Evolutionary conservation across 2,797 vertebrate species (phyloP).

Genomic region (Cetoscarus ocellatus): DNA sequence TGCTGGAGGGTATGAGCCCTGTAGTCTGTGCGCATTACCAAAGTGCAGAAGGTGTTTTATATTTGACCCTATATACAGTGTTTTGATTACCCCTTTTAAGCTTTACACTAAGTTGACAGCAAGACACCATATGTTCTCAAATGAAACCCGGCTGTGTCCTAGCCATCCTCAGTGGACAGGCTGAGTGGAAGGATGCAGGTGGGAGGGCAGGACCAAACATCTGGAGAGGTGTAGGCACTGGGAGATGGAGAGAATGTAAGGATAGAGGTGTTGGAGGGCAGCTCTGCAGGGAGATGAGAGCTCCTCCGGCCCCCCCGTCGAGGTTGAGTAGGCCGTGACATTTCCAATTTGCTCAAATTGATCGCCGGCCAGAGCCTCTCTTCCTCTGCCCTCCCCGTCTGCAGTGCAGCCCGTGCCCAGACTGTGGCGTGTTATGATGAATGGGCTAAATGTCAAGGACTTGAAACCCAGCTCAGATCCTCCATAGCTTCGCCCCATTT

Average conservation of each 20-base stretch:
- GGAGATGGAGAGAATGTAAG: slow-evolving; percentile 53
- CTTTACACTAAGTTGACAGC: not conserved
- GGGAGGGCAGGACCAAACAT: slow-evolving; percentile 66
- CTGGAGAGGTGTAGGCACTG: slow-evolving; percentile 66
- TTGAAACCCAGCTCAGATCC: slow-evolving; percentile 77
- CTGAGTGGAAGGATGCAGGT: slow-evolving; percentile 41
- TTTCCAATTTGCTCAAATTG: slow-evolving; percentile 86
- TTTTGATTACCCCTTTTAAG: slow-evolving; percentile 3
- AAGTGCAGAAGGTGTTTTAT: too few species aligned
- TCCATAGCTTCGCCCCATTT: slow-evolving; percentile 67
- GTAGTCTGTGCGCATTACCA: too few species aligned
- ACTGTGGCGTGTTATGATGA: slow-evolving; percentile 79
- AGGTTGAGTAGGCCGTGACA: slow-evolving; percentile 85
- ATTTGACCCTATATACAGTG: too few species aligned
- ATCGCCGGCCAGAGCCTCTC: slow-evolving; percentile 79
- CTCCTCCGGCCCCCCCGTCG: slow-evolving; percentile 78
- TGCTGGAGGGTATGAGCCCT: too few species aligned
- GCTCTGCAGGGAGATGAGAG: slow-evolving; percentile 75
- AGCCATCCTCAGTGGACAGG: slow-evolving; percentile 27
- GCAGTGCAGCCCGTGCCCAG: slow-evolving; percentile 71
- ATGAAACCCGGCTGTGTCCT: not conserved
- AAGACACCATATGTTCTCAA: slow-evolving; percentile 15
- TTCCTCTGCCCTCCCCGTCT: slow-evolving; percentile 65
- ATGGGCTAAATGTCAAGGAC: slow-evolving; percentile 83
- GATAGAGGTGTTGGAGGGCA: slow-evolving; percentile 65